These are phyloP conservation scores for Cheumatopsyche charites DNA, from an alignment of 1,140 invertebrate genomes.

Conservation along the genomic window DNA sequence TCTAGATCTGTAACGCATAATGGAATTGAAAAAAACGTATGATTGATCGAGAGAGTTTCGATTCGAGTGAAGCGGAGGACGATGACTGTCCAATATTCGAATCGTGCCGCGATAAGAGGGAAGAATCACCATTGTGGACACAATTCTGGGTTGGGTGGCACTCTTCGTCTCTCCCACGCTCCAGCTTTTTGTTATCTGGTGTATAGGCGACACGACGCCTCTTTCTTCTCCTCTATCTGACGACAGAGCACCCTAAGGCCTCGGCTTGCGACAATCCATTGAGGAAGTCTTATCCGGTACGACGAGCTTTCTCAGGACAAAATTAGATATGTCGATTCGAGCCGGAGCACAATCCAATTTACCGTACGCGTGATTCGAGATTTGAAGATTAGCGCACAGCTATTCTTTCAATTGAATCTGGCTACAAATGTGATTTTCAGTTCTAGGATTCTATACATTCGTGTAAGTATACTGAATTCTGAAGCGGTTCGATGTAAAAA, in stretches of 20 bases:
- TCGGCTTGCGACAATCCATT: background rate
- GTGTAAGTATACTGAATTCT: too few species aligned
- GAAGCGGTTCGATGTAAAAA: too few species aligned
- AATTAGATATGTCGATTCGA: slow-evolving; percentile 22
- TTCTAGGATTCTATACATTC: too few species aligned
- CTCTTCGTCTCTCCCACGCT: slow-evolving; percentile 26
- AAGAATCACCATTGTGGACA: background rate
- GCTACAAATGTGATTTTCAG: background rate
- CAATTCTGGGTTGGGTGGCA: slow-evolving; percentile 28
- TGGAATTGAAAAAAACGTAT: too few species aligned
- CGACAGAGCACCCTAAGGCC: background rate
- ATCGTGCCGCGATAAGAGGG: too few species aligned
- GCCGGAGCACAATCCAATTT: slow-evolving; percentile 23
- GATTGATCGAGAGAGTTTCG: too few species aligned
- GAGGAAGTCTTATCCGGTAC: slow-evolving; percentile 30
- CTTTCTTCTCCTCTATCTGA: slow-evolving; percentile 15
- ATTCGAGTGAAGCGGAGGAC: too few species aligned
- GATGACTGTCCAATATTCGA: too few species aligned
- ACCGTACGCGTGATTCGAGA: background rate
- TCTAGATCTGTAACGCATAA: too few species aligned
- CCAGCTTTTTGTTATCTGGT: slow-evolving; percentile 29
- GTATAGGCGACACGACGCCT: background rate
- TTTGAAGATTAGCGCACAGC: slow-evolving; percentile 24
- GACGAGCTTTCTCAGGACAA: slow-evolving; percentile 26
- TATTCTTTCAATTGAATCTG: background rate